Percentiles rank a stretch among this genome's conserved stretches.
These are phyloP conservation scores for Grammomys surdaster DNA, from an alignment of 2,113 vertebrate genomes.

Conservation along the genomic window DNA sequence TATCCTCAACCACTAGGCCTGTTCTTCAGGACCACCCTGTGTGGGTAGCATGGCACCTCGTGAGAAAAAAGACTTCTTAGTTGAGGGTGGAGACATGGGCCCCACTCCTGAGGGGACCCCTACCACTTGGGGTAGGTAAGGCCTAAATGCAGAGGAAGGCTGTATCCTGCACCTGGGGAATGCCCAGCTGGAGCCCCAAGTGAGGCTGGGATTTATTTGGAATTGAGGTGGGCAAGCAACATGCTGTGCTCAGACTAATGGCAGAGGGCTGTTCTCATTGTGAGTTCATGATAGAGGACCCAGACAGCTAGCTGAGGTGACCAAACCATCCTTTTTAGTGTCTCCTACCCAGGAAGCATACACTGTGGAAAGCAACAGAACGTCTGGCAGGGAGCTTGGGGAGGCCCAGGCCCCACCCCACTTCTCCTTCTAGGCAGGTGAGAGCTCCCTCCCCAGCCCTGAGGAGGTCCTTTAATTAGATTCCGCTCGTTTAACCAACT, in stretches of 20 bases:
- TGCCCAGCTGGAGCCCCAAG: neutral
- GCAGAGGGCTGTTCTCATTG: neutral
- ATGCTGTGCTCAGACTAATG: neutral
- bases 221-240: neutral
- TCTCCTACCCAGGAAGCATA: neutral
- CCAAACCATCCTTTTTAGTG: neutral
- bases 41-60: neutral
- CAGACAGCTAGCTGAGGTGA: neutral
- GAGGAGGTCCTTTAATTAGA: conserved; percentile 66
- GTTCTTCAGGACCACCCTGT: neutral
- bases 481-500: conserved; percentile 71
- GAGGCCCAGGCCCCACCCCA: neutral
- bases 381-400: neutral
- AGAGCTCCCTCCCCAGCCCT: neutral
- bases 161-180: neutral
- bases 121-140: neutral
- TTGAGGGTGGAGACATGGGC: neutral
- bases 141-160: too few species aligned
- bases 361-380: neutral
- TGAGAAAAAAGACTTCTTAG: neutral
- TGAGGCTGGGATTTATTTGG: neutral
- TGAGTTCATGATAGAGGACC: neutral
- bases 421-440: conserved; percentile 57
- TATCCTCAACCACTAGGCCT: neutral
- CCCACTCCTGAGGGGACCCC: neutral